phyloP scores from a whole-genome alignment of 2,888 invertebrate genomes.

The Laspeyria flexula region DNA sequence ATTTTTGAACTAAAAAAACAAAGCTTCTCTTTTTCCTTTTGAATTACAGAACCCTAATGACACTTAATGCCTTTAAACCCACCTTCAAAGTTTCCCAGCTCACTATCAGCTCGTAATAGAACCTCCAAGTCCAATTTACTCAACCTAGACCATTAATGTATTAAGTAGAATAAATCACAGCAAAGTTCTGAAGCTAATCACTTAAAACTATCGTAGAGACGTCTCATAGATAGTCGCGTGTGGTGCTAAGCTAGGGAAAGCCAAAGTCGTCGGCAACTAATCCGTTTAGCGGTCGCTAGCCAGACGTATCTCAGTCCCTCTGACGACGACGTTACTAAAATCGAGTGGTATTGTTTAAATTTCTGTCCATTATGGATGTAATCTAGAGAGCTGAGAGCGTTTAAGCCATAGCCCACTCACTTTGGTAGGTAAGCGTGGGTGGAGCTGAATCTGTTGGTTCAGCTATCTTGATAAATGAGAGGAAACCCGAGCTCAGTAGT shows the following conservation, averaged over 20 bases:
- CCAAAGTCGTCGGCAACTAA: constrained; percentile 34
- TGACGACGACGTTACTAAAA: constrained; percentile 10
- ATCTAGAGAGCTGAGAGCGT: too few species aligned
- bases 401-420: too few species aligned
- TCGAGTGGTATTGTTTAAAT: not conserved
- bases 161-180: not conserved
- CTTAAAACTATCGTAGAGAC: constrained; percentile 22
- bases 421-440: too few species aligned
- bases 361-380: not conserved
- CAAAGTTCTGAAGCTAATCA: constrained; percentile 16
- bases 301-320: constrained; percentile 26
- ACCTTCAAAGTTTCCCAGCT: not conserved
- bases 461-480: too few species aligned
- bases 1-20: too few species aligned
- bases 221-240: constrained; percentile 10
- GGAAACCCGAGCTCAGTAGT: too few species aligned
- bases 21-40: too few species aligned
- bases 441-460: too few species aligned
- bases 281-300: constrained; percentile 39
- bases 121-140: not conserved
- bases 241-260: constrained; percentile 33
- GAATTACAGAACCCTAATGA: too few species aligned
- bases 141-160: not conserved
- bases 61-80: too few species aligned
- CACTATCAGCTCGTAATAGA: not conserved